Base-by-base conservation (phyloP, 1,140 invertebrate genomes). In the Drosophila pseudoananassae region DNA sequence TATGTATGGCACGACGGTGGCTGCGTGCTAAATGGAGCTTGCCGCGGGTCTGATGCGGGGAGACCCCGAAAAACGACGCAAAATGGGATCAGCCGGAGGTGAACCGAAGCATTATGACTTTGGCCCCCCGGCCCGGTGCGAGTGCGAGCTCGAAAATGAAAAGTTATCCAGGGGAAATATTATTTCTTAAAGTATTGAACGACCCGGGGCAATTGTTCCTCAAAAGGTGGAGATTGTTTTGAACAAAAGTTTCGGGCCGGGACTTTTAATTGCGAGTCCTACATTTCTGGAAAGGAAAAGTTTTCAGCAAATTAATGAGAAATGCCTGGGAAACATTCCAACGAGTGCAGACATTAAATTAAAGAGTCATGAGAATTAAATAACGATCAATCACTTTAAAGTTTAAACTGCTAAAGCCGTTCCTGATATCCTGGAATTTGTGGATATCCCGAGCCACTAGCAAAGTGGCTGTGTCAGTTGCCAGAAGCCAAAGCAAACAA, bases 21-120 rank as follows among this genome's bases (percentile, higher is more conserved):
- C 73, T 70, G 49, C 23, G 61, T 74, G 63, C 74, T 87, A 81
- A 84, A 84, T 84, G 84, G 82, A 72, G 77, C 82, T 59, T 77
- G 81, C 65, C 50, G 61, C 63, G 63, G 63, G 49, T 73, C 17
- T 64, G 61, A 84, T 84, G 55, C 71, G 73, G 64, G 53, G 75
- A 47, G 38, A 49, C 54, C 6, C 25, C 25, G 25, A 38, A 46
- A 47, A 20, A 59, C 12, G 31, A 14, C 29, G 27, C 29, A 17
- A 23, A 46, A 46, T 36, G 45, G 66, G 64, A 70, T 56, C 66
- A 69, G 52, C 29, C 23, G 43, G 33, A 40, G 43, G 66, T 70
- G 25, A 73, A 50, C 46, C 47, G 36, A 20, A 25, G 69, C 70
- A 60, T 73, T 73, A 73, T 73, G 70, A 54, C 56, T 54, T 52